Conservation (phyloP, 2,888 invertebrate genomes). For the Heliconius hortense region DNA sequence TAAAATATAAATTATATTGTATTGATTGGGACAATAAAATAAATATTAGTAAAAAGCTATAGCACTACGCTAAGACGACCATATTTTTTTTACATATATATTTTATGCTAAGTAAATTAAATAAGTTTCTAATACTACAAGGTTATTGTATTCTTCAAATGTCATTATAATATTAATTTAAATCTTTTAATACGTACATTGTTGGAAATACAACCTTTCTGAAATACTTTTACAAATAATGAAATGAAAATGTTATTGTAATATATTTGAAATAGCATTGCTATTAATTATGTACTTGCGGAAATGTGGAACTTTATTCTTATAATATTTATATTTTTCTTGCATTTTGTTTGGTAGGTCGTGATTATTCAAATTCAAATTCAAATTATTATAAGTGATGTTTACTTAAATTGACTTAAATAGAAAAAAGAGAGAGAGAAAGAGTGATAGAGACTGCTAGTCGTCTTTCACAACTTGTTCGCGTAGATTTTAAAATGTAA, state of each 20-base stretch:
- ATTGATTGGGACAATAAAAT: no score
- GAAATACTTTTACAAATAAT: neutral
- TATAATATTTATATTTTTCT: neutral
- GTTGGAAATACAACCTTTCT: neutral
- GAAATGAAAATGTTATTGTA: conserved; percentile 9
- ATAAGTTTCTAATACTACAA: neutral
- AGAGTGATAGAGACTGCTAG: no score
- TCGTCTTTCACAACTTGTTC: no score
- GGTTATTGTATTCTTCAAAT: neutral
- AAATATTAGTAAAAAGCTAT: neutral
- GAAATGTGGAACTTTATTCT: neutral
- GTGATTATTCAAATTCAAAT: no score
- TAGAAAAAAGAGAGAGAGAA: no score
- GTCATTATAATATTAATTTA: neutral
- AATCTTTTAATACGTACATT: neutral
- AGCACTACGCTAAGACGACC: neutral
- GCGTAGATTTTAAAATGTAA: no score
- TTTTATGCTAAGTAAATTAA: no score
- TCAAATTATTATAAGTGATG: no score
- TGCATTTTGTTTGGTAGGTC: neutral
- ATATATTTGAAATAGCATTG: conserved; percentile 4
- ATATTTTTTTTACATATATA: no score
- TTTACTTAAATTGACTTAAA: no score
- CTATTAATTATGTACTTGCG: neutral
- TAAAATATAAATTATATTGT: no score